Evolutionary conservation across 2,797 vertebrate species (phyloP).

Genomic region (Psittacula echo): DNA sequence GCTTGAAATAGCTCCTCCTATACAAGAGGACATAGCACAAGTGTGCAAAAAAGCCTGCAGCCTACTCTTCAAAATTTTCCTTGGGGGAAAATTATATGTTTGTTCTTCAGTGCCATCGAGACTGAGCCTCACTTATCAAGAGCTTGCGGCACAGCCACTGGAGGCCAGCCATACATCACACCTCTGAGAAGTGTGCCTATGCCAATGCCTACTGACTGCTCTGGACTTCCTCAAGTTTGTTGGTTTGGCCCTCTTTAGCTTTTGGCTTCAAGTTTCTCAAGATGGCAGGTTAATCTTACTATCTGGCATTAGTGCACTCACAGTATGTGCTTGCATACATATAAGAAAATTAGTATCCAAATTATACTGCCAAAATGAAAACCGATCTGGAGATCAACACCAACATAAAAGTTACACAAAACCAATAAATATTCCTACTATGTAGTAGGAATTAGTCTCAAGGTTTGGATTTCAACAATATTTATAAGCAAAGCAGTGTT

Average conservation of each 20-base stretch:
- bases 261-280: background rate
- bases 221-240: background rate
- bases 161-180: background rate
- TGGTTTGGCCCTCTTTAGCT: background rate
- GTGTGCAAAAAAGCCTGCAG: background rate
- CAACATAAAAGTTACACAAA: background rate
- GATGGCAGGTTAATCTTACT: background rate
- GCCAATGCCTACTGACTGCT: background rate
- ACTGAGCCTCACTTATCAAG: background rate
- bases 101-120: background rate
- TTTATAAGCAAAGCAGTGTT: background rate
- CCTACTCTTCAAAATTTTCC: background rate
- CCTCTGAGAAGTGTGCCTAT: background rate
- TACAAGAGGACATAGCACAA: background rate
- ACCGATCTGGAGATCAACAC: background rate
- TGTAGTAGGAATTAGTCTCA: constrained; percentile 6
- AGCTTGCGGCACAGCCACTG: background rate
- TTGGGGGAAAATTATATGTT: background rate
- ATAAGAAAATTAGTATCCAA: background rate
- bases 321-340: background rate
- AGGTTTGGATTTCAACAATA: constrained; percentile 42
- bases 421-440: background rate
- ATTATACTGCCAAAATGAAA: background rate
- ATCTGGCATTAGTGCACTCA: background rate
- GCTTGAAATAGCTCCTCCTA: background rate